These are phyloP conservation scores for Deilephila porcellus DNA, from an alignment of 2,888 invertebrate species.

Conservation along the genomic window DNA sequence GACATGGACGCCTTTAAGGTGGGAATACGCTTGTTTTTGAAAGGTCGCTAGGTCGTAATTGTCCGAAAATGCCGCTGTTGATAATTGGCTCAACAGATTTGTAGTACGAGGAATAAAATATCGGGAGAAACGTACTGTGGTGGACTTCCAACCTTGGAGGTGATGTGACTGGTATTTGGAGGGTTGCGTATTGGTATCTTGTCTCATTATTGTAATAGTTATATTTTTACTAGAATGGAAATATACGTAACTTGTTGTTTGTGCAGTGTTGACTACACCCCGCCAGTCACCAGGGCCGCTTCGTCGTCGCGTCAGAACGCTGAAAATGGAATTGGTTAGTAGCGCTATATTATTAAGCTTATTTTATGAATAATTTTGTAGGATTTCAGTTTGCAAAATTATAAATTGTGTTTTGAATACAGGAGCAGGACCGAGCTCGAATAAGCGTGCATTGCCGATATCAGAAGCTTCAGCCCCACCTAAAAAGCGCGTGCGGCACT, in stretches of 20 bases:
- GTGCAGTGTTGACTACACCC: slow-evolving; percentile 56
- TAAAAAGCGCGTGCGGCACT: slow-evolving; percentile 60
- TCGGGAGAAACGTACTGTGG: too few relatives aligned
- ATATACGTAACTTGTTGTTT: slow-evolving; percentile 26
- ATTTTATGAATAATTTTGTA: slow-evolving; percentile 24
- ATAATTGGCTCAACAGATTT: too few relatives aligned
- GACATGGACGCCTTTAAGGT: too few relatives aligned
- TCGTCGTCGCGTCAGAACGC: slow-evolving; percentile 68
- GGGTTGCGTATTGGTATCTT: too few relatives aligned
- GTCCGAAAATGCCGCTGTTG: too few relatives aligned
- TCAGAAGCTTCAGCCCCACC: slow-evolving; percentile 43
- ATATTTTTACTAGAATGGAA: not conserved
- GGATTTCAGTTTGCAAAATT: too few relatives aligned
- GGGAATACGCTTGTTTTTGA: too few relatives aligned
- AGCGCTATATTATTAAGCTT: not conserved
- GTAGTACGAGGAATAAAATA: too few relatives aligned
- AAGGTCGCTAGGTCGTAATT: too few relatives aligned
- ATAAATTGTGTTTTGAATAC: slow-evolving; percentile 13
- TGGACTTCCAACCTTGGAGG: too few relatives aligned
- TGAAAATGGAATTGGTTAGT: slow-evolving; percentile 64
- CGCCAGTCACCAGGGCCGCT: slow-evolving; percentile 49
- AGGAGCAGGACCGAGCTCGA: slow-evolving; percentile 59
- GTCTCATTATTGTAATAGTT: too few relatives aligned
- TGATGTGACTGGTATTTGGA: not conserved
- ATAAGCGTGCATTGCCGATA: slow-evolving; percentile 52